Evolutionary conservation across 2,888 invertebrate species (phyloP), one percentile per base, ranked within the genome.

Genomic region (Neria commutata): DNA sequence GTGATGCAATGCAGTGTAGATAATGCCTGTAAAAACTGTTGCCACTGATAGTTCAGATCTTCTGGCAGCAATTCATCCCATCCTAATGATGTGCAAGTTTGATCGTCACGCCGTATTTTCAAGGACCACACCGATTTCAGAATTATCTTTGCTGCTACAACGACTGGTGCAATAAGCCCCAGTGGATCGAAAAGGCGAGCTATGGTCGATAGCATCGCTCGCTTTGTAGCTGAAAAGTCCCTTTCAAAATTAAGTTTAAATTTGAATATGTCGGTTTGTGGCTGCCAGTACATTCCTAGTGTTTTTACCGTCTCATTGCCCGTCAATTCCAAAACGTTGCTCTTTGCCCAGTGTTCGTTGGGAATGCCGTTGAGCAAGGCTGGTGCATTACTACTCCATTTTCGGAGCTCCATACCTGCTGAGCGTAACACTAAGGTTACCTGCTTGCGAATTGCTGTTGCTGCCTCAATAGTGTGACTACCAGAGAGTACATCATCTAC

Each of bases 121-220:
- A 48, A 29, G 1, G 34, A n/a, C 55, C 59, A 59, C 3, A 55
- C 45, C 33, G 49, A 42, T 46, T 61, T 49, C 4, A 17, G 42
- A 4, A 51, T 40, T 11, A 58, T 50, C 50, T 58, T 54, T 1
- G 49, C 61, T 5, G 54, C 54, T 16, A 56, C 42, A 4, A 56
- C 29, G 2, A 62, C 34, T 25, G 55, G 50, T 19, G 60, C 56
- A n/a, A 55, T 33, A 4, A 62, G 23, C 14, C 62, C 29, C 1
- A 26, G 19, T 25, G 58, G 58, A 21, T 53, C 61, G 40, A 51
- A 58, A 1, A 63, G 54, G 23, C 53, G 55, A 8, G 46, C 56
- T 1, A 58, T 29, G 49, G 58, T 60, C 14, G 60, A 60, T 0
- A 60, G 37, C 25, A 60, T 56, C 21, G 58, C 50, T 6, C 58